A percentile compares a stretch with the other conserved stretches of the same genome.
These are phyloP conservation scores for Drosophila arizonae DNA, from an alignment of 1,140 invertebrate genomes.

Conservation along the genomic window DNA sequence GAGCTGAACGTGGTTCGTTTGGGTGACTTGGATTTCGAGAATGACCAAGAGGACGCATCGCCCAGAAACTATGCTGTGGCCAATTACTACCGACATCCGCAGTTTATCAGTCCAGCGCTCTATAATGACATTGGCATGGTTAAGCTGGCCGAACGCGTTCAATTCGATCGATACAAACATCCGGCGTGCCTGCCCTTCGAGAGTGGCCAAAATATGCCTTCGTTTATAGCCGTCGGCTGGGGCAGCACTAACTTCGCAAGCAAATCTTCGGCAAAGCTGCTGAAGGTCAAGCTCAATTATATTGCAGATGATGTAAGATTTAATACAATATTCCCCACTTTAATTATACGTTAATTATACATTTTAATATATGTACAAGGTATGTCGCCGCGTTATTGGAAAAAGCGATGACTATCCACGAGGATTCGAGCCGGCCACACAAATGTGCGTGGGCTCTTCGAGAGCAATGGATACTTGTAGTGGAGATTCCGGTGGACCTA, in stretches of 20 bases:
- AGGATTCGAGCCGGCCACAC: conserved; percentile 83
- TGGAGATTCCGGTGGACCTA: conserved; percentile 76
- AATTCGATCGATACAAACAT: conserved; percentile 69
- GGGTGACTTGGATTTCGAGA: conserved; percentile 68
- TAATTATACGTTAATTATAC: neutral
- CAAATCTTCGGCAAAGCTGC: conserved; percentile 70
- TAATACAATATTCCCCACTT: neutral
- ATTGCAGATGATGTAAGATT: conserved; percentile 45
- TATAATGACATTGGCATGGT: conserved; percentile 77
- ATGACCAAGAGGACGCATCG: conserved; percentile 56
- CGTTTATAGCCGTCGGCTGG: conserved; percentile 71
- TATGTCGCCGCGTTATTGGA: conserved; percentile 68
- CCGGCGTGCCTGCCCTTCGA: conserved; percentile 72
- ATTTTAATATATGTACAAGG: conserved; percentile 6
- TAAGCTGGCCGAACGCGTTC: conserved; percentile 47
- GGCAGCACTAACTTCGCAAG: conserved; percentile 49
- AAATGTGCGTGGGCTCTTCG: conserved; percentile 88
- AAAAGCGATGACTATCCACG: conserved; percentile 71
- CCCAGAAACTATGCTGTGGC: conserved; percentile 61
- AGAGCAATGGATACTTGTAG: conserved; percentile 82
- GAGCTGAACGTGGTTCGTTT: conserved; percentile 69
- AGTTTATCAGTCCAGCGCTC: conserved; percentile 48
- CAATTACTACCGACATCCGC: conserved; percentile 52
- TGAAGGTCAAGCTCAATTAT: conserved; percentile 83
- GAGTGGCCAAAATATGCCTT: conserved; percentile 29